A percentile compares a stretch with the other conserved stretches of the same genome.
These are phyloP conservation scores for Sturnira hondurensis DNA, from an alignment of 2,113 vertebrate genomes.

Conservation along the genomic window DNA sequence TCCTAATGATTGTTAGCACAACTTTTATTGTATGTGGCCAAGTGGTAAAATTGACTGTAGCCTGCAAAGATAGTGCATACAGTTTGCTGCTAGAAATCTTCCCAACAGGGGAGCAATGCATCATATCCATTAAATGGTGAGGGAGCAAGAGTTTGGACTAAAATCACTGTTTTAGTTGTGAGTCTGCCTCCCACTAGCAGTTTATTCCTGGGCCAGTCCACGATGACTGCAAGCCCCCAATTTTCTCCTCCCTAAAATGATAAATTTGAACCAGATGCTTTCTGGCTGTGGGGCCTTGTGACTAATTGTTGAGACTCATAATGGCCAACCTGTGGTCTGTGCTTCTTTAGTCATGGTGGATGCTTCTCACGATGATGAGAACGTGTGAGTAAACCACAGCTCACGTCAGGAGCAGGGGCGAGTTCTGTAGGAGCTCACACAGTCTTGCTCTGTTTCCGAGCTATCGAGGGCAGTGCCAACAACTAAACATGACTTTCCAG, in stretches of 20 bases:
- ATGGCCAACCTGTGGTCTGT: slow-evolving; percentile 4
- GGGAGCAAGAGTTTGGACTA: neutral
- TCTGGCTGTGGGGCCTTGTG: neutral
- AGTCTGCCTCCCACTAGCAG: neutral
- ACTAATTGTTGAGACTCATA: slow-evolving; percentile 14
- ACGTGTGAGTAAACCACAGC: neutral
- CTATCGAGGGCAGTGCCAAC: neutral
- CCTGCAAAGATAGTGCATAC: neutral
- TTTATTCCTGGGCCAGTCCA: neutral
- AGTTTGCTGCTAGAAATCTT: neutral
- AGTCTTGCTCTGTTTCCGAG: neutral
- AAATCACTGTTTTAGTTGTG: neutral
- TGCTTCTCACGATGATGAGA: slow-evolving; percentile 28
- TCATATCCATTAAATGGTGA: neutral
- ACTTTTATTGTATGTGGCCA: neutral
- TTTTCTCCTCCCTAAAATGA: neutral
- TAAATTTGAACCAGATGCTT: neutral
- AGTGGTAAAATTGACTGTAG: neutral
- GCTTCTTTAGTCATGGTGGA: neutral
- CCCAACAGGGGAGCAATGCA: neutral
- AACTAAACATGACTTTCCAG: neutral
- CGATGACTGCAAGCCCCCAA: neutral
- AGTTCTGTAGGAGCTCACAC: neutral
- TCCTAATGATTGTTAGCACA: neutral
- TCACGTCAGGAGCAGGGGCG: neutral